phyloP scores from a whole-genome alignment of 2,113 vertebrate genomes.

The Rhabdornis inornatus region DNA sequence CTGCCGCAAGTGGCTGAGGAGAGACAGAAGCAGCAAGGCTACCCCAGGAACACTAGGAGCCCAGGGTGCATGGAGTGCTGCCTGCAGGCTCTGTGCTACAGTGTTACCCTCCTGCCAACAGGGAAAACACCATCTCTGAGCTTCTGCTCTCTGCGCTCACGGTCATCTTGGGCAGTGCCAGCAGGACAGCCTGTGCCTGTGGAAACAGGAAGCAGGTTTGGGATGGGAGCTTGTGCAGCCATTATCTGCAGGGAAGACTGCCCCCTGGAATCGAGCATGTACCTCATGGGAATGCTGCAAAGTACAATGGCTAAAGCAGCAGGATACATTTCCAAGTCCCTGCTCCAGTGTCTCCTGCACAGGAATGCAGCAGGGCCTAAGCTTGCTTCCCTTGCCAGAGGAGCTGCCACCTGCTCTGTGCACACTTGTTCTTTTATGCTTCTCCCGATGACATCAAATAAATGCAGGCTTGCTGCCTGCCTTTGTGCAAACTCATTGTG shows the following conservation, averaged over 20 bases:
- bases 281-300: background rate
- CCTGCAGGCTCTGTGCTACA: background rate
- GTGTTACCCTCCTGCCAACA: background rate
- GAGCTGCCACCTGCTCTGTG: background rate
- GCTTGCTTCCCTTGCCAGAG: background rate
- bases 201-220: background rate
- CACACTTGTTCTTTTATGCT: background rate
- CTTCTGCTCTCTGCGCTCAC: background rate
- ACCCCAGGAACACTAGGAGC: background rate
- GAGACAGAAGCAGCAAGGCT: background rate
- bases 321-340: background rate
- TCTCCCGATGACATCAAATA: background rate
- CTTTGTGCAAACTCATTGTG: background rate
- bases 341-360: background rate
- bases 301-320: background rate
- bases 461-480: background rate
- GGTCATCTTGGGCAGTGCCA: background rate
- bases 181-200: background rate
- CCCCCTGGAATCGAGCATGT: accelerated
- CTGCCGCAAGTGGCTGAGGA: background rate
- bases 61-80: accelerated
- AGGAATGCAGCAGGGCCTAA: background rate
- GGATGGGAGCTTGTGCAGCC: background rate
- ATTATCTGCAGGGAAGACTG: background rate
- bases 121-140: accelerated